Evolutionary conservation across 2,888 invertebrate species (phyloP).

Genomic region (Lepidochrysops patricia): DNA sequence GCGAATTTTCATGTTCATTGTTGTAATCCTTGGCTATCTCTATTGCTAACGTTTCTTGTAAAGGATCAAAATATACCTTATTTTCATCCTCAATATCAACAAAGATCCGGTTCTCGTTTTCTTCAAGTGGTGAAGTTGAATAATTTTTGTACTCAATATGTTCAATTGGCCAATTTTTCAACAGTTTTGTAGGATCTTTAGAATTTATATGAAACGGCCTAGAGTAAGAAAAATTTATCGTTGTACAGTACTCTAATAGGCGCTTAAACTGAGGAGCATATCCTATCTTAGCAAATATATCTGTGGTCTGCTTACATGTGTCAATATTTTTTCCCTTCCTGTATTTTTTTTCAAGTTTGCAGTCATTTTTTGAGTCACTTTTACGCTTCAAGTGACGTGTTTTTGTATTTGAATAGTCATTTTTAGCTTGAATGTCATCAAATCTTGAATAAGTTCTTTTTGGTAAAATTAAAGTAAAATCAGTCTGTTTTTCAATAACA

Average conservation of each 20-base stretch:
- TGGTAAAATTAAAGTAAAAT: slow-evolving; percentile 37
- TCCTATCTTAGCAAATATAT: slow-evolving; percentile 32
- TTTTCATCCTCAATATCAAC: slow-evolving; percentile 28
- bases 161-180: slow-evolving; percentile 49
- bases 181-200: slow-evolving; percentile 39
- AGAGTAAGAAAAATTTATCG: slow-evolving; percentile 57
- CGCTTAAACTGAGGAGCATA: slow-evolving; percentile 48
- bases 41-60: slow-evolving; percentile 44
- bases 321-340: slow-evolving; percentile 61
- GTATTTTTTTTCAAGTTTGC: slow-evolving; percentile 38
- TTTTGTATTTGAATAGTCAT: slow-evolving; percentile 19
- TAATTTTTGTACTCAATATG: slow-evolving; percentile 20
- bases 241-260: slow-evolving; percentile 47
- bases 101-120: slow-evolving; percentile 35
- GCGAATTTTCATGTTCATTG: slow-evolving; percentile 35
- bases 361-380: slow-evolving; percentile 35
- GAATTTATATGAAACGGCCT: slow-evolving; percentile 51
- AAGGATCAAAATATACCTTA: slow-evolving; percentile 32
- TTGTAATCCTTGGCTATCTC: slow-evolving; percentile 42
- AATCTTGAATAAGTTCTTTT: slow-evolving; percentile 40
- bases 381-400: slow-evolving; percentile 44
- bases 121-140: slow-evolving; percentile 12
- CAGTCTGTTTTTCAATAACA: slow-evolving; percentile 17
- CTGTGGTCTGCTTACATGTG: slow-evolving; percentile 38
- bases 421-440: background rate